Conservation (phyloP, 2,797 vertebrate genomes). For the Florisuga fusca region DNA sequence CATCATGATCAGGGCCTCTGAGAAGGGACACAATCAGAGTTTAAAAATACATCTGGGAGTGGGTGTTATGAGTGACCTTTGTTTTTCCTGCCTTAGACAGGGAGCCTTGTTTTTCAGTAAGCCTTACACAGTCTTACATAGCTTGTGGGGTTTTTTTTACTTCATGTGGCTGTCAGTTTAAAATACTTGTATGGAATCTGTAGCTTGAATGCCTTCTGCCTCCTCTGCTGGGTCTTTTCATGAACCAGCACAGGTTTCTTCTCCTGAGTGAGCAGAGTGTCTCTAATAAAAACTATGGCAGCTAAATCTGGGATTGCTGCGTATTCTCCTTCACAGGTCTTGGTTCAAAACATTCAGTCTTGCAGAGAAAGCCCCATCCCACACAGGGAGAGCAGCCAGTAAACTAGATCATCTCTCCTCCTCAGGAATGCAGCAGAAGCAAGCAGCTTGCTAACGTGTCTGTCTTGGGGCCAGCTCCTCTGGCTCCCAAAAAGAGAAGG, state of each 20-base stretch:
- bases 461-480: background rate
- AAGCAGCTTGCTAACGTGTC: background rate
- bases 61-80: conserved; percentile 40
- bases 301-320: background rate
- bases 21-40: background rate
- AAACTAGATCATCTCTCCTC: background rate
- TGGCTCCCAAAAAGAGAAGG: background rate
- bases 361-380: background rate
- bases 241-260: background rate
- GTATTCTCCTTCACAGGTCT: background rate
- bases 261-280: background rate
- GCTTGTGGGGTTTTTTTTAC: conserved; percentile 32
- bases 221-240: background rate
- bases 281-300: background rate
- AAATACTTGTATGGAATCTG: conserved; percentile 32
- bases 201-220: background rate
- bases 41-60: background rate
- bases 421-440: background rate
- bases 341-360: conserved; percentile 11
- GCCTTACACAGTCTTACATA: background rate
- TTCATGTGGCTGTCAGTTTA: conserved; percentile 33
- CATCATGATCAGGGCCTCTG: background rate
- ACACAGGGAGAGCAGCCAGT: background rate
- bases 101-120: conserved; percentile 27
- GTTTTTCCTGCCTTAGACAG: conserved; percentile 24